Evolutionary conservation across 2,888 invertebrate genomes (phyloP).

Genomic region (Rhagophthalmus giganteus): DNA sequence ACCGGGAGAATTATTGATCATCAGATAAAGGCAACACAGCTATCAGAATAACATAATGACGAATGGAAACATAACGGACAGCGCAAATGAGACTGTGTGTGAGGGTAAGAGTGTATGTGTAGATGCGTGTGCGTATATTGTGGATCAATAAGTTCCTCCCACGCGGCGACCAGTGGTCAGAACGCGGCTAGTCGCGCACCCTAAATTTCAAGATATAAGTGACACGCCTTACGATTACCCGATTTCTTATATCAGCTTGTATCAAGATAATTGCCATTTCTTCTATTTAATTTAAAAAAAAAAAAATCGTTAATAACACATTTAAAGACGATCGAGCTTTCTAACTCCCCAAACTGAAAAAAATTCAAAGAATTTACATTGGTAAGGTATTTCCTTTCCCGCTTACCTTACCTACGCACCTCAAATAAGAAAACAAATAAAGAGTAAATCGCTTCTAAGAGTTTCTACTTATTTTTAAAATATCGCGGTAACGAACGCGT

Average conservation of each 20-base stretch:
- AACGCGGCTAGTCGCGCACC: conserved; percentile 52
- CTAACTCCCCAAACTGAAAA: no score
- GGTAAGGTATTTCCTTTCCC: no score
- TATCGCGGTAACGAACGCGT: no score
- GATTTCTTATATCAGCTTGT: conserved; percentile 27
- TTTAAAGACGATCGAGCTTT: no score
- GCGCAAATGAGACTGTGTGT: conserved; percentile 48
- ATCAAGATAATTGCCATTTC: conserved; percentile 27
- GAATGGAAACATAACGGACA: conserved; percentile 55
- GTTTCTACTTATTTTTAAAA: no score
- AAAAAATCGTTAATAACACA: no score
- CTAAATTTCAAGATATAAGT: conserved; percentile 53
- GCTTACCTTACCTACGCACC: no score
- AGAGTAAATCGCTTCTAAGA: no score
- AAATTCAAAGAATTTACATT: no score
- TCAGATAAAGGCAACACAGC: conserved; percentile 52
- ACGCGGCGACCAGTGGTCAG: conserved; percentile 56
- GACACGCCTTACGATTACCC: conserved; percentile 50
- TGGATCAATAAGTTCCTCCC: conserved; percentile 55
- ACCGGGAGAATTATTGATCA: conserved; percentile 54
- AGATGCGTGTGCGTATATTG: conserved; percentile 47
- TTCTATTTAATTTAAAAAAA: conserved; percentile 12
- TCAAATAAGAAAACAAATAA: no score
- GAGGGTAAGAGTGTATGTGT: conserved; percentile 45
- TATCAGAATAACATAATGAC: conserved; percentile 54